Base-by-base conservation (phyloP, 2,888 invertebrate genomes). In the Ypsolopha scabrella region DNA sequence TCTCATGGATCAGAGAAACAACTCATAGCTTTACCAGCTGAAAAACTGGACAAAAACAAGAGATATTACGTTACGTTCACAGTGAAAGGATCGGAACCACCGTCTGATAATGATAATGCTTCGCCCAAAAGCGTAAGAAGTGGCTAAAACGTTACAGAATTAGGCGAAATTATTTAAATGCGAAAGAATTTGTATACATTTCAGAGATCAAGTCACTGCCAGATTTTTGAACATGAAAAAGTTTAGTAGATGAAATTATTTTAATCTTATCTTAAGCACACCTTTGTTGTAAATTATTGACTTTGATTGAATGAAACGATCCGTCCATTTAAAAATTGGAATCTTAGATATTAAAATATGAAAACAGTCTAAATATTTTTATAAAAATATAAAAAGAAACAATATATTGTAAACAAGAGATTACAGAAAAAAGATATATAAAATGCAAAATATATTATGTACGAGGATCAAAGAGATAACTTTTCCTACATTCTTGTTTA, bases 31-130 rank as follows among this genome's bases (percentile, higher is more conserved):
- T 87, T 96, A 73, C 96, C 96, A 51, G 92, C 95, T 14, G 94
- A 96, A 67, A 92, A 91, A 70, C 80, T 96, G 63, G 95, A 96
- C 73, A 94, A 93, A 69, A 94, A 93, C 71, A 96, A 96, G 78
- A 89, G 94, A 68, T 97, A 96, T 80, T 96, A 95, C 75, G 96
- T 97, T 54, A 96, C 96, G 49, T 96, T 97, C 70, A 96, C 96
- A 36, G 95, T 97, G 4, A 94, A 94, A 75, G 94, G 94, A 50
- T 89, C 89, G 3, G 87, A 87, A 54, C 86, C 86, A 35, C 82
- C 88, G n/a, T 83, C 85, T 0, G 90, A 90, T 47, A 88, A 80
- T 53, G 87, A 87, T 46, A 87, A 81, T 50, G 67, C 72, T 9
- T 73, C 80, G 14, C 75, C 68, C 59, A 87, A 63, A 35, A 69